phyloP scores from a whole-genome alignment of 2,113 vertebrate species.

The Ranitomeya variabilis region DNA sequence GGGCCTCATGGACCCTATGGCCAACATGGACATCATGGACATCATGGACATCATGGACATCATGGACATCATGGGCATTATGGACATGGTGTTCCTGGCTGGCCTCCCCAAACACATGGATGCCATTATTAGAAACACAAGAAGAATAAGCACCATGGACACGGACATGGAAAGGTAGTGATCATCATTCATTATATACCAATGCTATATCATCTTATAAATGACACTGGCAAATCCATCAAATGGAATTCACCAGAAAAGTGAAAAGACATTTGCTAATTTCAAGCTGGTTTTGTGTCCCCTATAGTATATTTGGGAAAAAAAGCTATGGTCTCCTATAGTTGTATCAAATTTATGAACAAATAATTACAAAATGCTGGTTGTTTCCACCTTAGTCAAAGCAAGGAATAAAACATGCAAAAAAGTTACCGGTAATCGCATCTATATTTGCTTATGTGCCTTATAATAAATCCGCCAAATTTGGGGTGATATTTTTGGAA shows the following conservation, averaged over 20 bases:
- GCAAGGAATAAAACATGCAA: no score
- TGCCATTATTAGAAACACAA: no score
- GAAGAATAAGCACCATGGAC: neutral
- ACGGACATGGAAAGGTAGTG: conserved; percentile 42
- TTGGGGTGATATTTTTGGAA: no score
- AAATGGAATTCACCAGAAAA: neutral
- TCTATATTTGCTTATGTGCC: no score
- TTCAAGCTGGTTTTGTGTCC: neutral
- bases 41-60: conserved; percentile 15
- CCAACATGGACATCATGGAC: conserved; percentile 42
- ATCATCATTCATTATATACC: neutral
- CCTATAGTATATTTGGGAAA: no score
- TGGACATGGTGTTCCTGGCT: conserved; percentile 16
- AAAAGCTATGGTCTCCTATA: no score
- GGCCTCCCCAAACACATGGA: no score
- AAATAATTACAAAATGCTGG: neutral
- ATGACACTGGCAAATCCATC: neutral
- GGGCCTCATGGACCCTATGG: neutral
- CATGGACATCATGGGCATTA: conserved; percentile 29
- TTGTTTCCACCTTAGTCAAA: neutral
- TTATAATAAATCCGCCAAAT: no score
- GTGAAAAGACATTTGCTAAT: neutral
- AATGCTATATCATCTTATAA: neutral
- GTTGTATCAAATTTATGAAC: no score
- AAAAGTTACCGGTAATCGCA: no score